These are phyloP conservation scores for Agrilus biguttatus DNA, from an alignment of 2,888 invertebrate genomes.

Conservation along the genomic window DNA sequence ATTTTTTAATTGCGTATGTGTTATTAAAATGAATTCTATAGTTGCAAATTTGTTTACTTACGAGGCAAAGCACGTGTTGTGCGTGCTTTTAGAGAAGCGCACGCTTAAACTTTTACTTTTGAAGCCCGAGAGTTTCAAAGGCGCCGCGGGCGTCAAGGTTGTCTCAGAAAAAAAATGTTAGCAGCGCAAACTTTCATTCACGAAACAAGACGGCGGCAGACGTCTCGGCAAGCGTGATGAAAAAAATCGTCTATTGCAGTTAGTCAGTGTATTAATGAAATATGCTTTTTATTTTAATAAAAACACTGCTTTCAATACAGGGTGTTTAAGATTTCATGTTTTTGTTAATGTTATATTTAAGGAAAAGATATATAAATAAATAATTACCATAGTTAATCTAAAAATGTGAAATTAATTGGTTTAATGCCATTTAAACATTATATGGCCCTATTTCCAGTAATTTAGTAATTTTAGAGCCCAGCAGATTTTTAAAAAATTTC, in stretches of 20 bases:
- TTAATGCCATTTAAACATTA: no score
- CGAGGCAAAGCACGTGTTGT: conserved; percentile 9
- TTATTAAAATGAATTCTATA: background rate
- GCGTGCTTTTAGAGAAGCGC: conserved; percentile 14
- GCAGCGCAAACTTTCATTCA: conserved; percentile 11
- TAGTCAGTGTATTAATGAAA: background rate
- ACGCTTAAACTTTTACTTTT: no score
- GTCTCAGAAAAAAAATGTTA: conserved; percentile 13
- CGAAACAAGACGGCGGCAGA: conserved; percentile 3
- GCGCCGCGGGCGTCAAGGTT: conserved; percentile 17
- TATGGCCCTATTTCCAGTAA: no score
- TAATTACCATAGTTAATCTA: no score
- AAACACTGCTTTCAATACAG: no score
- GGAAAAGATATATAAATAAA: no score
- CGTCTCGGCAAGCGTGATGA: conserved; percentile 5
- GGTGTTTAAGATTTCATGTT: no score
- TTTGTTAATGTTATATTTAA: no score
- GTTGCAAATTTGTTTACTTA: conserved; percentile 2
- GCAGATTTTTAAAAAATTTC: no score
- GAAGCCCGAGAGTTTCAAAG: conserved; percentile 8
- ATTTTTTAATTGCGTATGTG: background rate
- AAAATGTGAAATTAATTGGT: no score
- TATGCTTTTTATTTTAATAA: no score
- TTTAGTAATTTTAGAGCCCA: no score
- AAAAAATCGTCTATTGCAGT: background rate